Evolutionary conservation across 2,888 invertebrate genomes (phyloP).

Genomic region (Darwinula stevensoni): DNA sequence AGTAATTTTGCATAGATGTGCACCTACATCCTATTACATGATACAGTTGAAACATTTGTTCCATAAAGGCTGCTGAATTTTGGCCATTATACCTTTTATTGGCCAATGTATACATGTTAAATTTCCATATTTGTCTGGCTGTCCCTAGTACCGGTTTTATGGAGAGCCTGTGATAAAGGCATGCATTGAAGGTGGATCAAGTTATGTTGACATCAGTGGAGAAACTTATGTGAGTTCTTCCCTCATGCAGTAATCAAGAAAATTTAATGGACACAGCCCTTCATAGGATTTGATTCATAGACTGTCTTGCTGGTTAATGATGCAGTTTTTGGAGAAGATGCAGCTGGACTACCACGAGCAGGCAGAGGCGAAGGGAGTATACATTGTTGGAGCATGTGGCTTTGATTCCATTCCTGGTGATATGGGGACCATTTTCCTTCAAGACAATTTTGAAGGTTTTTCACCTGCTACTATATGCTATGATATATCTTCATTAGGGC

Average conservation of each 20-base stretch:
- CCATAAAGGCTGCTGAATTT: too few species aligned
- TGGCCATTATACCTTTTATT: too few species aligned
- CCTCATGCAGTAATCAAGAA: too few species aligned
- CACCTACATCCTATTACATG: too few species aligned
- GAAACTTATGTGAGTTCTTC: slow-evolving; percentile 36
- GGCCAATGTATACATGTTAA: too few species aligned
- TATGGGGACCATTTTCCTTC: slow-evolving; percentile 45
- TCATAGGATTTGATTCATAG: slow-evolving; percentile 4
- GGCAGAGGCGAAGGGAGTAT: slow-evolving; percentile 49
- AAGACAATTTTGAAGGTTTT: slow-evolving; percentile 39
- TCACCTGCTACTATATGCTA: too few species aligned
- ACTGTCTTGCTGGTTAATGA: slow-evolving; percentile 7
- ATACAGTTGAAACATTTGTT: too few species aligned
- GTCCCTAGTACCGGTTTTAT: slow-evolving; percentile 26
- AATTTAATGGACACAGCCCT: too few species aligned
- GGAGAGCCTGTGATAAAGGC: slow-evolving; percentile 73
- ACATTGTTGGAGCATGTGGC: slow-evolving; percentile 67
- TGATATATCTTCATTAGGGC: too few species aligned
- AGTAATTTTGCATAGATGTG: too few species aligned
- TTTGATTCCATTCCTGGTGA: slow-evolving; percentile 77
- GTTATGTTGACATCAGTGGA: slow-evolving; percentile 76
- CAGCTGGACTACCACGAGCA: slow-evolving; percentile 42
- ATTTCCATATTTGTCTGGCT: too few species aligned
- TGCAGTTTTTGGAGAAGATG: slow-evolving; percentile 51
- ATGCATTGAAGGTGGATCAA: slow-evolving; percentile 44